Conservation (phyloP, 2,797 vertebrate genomes). For the Lacerta bilineata region DNA sequence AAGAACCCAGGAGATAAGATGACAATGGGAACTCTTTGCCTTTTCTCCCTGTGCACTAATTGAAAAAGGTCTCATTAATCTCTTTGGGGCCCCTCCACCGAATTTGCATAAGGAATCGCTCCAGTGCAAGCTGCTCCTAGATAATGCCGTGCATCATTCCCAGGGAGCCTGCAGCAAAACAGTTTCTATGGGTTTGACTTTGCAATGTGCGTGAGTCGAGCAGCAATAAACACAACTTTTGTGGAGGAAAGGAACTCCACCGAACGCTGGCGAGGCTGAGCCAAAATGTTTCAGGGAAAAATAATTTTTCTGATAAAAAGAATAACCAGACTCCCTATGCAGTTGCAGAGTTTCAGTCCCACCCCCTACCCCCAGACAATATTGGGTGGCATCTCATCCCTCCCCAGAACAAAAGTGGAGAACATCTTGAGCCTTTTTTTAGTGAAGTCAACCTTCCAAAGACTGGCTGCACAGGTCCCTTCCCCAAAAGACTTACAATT, state of each 20-base stretch:
- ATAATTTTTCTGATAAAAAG: no score
- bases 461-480: no score
- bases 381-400: no score
- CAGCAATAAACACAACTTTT: constrained; percentile 7
- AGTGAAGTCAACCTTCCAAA: no score
- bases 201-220: background rate
- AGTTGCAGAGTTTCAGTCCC: no score
- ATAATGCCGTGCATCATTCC: constrained; percentile 7
- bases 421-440: no score
- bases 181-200: constrained; percentile 23
- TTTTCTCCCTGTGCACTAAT: background rate
- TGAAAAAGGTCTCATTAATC: constrained; percentile 27
- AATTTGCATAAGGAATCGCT: constrained; percentile 21
- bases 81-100: background rate
- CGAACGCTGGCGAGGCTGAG: background rate
- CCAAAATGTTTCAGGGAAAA: no score
- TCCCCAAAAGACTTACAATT: no score
- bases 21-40: background rate
- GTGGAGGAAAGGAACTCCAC: no score
- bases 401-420: no score
- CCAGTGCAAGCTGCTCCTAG: background rate
- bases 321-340: no score
- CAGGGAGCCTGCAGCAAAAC: background rate
- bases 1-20: background rate
- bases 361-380: no score